Evolutionary conservation across 2,888 invertebrate genomes (phyloP).

Genomic region (Sepioteuthis lessoniana): DNA sequence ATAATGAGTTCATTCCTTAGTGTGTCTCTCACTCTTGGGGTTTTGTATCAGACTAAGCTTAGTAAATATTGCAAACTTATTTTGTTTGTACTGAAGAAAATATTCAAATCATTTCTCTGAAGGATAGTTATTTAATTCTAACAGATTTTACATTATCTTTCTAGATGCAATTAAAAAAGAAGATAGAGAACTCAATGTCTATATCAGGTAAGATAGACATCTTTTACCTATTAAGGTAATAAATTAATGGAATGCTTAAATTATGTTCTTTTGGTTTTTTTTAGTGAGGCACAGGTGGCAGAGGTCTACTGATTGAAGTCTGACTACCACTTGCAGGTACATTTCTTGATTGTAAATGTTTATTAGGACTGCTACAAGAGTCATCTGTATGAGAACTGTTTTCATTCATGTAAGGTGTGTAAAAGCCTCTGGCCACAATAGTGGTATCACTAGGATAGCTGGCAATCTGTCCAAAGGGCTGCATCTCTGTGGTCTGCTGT

Average conservation of each 20-base stretch:
- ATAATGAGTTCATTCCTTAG: neutral
- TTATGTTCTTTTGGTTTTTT: neutral
- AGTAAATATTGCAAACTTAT: neutral
- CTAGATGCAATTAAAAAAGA: neutral
- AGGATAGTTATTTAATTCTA: too few species aligned
- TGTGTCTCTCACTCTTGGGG: neutral
- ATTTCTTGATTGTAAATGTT: too few species aligned
- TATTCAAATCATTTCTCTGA: neutral
- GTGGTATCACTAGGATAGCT: neutral
- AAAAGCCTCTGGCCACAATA: neutral
- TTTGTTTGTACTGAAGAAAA: neutral
- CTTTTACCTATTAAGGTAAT: neutral
- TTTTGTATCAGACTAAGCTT: too few species aligned
- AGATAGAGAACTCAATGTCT: neutral
- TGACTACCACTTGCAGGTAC: constrained; percentile 3
- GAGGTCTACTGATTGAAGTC: neutral
- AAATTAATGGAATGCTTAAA: neutral
- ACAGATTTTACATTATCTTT: too few species aligned
- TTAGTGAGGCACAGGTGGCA: neutral
- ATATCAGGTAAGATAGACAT: neutral
- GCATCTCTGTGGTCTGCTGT: neutral
- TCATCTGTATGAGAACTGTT: neutral
- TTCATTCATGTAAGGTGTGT: neutral
- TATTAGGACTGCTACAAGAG: neutral
- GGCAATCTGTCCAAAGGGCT: neutral